Percentiles rank a stretch among this genome's conserved stretches.
These are phyloP conservation scores for Lutraria rhynchaena DNA, from an alignment of 1,140 invertebrate species.

Conservation along the genomic window DNA sequence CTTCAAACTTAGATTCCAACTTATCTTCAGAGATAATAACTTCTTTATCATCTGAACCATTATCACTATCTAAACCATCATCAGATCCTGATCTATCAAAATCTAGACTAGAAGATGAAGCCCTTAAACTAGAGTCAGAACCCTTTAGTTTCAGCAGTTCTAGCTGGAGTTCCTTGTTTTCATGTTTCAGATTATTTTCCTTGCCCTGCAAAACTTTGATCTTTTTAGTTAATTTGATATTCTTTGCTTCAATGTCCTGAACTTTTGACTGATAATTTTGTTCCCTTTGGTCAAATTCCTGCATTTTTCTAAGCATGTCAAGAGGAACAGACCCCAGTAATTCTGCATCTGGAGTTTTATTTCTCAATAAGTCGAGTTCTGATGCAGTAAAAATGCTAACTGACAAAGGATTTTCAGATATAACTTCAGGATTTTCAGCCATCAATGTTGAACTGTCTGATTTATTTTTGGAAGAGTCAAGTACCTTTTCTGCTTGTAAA, in stretches of 20 bases:
- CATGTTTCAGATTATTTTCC: slow-evolving; percentile 54
- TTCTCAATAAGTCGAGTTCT: slow-evolving; percentile 36
- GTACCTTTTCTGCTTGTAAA: background rate
- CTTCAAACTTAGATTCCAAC: slow-evolving; percentile 15
- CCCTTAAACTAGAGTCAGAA: slow-evolving; percentile 29
- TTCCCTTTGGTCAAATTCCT: slow-evolving; percentile 55
- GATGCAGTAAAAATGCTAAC: slow-evolving; percentile 47
- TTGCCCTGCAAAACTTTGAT: slow-evolving; percentile 49
- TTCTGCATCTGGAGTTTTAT: slow-evolving; percentile 42
- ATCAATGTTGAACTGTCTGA: slow-evolving; percentile 14
- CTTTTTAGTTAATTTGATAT: slow-evolving; percentile 50
- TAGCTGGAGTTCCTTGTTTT: slow-evolving; percentile 52
- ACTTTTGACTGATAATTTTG: slow-evolving; percentile 48
- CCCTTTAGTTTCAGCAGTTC: slow-evolving; percentile 36
- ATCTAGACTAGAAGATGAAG: slow-evolving; percentile 42
- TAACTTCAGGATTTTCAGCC: slow-evolving; percentile 56
- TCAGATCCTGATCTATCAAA: slow-evolving; percentile 54
- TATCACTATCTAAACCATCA: slow-evolving; percentile 47
- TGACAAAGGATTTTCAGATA: slow-evolving; percentile 50
- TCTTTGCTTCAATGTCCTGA: slow-evolving; percentile 48
- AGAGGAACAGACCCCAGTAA: slow-evolving; percentile 45
- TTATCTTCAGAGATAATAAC: background rate
- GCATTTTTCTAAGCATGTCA: slow-evolving; percentile 54
- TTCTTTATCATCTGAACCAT: slow-evolving; percentile 11
- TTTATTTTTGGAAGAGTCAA: background rate